phyloP scores from a whole-genome alignment of 1,140 invertebrate species.

The Galleria mellonella region DNA sequence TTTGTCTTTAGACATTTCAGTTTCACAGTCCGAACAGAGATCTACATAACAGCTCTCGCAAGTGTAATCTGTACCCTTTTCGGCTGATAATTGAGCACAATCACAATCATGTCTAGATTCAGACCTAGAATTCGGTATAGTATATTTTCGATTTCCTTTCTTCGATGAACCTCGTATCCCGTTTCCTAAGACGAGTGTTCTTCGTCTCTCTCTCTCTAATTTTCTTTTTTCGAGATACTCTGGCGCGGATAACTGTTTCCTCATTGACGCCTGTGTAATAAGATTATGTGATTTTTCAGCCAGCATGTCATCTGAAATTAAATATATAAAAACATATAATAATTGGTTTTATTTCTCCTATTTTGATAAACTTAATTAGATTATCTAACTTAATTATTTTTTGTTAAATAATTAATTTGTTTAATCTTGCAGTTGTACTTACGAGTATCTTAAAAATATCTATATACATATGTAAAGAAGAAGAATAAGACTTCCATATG shows the following conservation, averaged over 20 bases:
- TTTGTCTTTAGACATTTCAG: conserved; percentile 42
- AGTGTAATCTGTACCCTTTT: conserved; percentile 62
- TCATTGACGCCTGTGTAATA: conserved; percentile 76
- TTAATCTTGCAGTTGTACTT: neutral
- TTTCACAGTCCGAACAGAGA: conserved; percentile 59
- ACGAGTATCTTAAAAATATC: too few relatives aligned
- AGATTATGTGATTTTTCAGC: conserved; percentile 70
- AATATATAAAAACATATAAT: conserved; percentile 3
- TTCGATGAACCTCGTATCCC: conserved; percentile 76
- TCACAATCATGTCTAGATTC: conserved; percentile 51
- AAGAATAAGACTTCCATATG: too few relatives aligned
- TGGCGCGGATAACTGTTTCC: conserved; percentile 88
- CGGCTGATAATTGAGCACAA: conserved; percentile 47
- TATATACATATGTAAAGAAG: too few relatives aligned
- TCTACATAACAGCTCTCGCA: conserved; percentile 65
- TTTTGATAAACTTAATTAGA: too few relatives aligned
- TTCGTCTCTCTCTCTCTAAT: conserved; percentile 80
- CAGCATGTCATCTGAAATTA: conserved; percentile 64
- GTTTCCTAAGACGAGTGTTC: conserved; percentile 75
- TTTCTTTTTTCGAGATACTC: conserved; percentile 91
- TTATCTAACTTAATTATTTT: too few relatives aligned
- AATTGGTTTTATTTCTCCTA: too few relatives aligned
- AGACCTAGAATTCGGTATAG: conserved; percentile 31
- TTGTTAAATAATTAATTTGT: too few relatives aligned
- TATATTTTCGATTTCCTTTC: conserved; percentile 56